Evolutionary conservation across 2,888 invertebrate species (phyloP).

Genomic region (Trachelus stipa): DNA sequence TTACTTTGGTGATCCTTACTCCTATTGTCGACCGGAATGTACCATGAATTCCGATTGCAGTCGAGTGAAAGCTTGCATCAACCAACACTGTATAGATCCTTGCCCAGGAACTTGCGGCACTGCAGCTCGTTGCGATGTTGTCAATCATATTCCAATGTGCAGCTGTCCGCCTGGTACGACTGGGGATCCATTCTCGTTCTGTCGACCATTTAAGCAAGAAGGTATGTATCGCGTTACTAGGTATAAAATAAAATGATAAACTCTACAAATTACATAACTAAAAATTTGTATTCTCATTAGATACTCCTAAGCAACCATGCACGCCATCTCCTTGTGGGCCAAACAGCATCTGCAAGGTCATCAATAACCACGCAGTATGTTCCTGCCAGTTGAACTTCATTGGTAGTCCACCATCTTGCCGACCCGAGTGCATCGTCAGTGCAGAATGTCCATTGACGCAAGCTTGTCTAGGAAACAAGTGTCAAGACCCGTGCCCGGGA

Average conservation of each 20-base stretch:
- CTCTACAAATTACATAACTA: neutral
- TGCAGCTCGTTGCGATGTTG: conserved; percentile 78
- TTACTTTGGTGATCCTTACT: conserved; percentile 79
- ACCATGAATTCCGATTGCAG: conserved; percentile 79
- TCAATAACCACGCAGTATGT: conserved; percentile 78
- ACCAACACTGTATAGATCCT: conserved; percentile 79
- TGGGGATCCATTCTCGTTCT: conserved; percentile 79
- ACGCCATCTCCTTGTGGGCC: conserved; percentile 84
- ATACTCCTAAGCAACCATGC: conserved; percentile 67
- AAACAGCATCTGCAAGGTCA: conserved; percentile 79
- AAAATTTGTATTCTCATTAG: neutral
- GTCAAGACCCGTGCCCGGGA: conserved; percentile 82
- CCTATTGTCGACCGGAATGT: conserved; percentile 80
- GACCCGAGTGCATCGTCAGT: conserved; percentile 85
- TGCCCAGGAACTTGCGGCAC: conserved; percentile 81
- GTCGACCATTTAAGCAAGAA: conserved; percentile 67
- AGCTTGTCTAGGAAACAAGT: conserved; percentile 82
- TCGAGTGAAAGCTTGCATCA: conserved; percentile 76
- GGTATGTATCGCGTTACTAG: conserved; percentile 29
- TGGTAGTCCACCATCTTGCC: conserved; percentile 82
- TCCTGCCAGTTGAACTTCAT: conserved; percentile 78
- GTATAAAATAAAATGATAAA: neutral
- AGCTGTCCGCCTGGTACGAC: conserved; percentile 76
- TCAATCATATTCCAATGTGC: conserved; percentile 81
- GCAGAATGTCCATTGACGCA: conserved; percentile 81